Evolutionary conservation across 2,113 vertebrate species (phyloP), one percentile per base, ranked within the genome.

Genomic region (zebrafish (Danio rerio)): DNA sequence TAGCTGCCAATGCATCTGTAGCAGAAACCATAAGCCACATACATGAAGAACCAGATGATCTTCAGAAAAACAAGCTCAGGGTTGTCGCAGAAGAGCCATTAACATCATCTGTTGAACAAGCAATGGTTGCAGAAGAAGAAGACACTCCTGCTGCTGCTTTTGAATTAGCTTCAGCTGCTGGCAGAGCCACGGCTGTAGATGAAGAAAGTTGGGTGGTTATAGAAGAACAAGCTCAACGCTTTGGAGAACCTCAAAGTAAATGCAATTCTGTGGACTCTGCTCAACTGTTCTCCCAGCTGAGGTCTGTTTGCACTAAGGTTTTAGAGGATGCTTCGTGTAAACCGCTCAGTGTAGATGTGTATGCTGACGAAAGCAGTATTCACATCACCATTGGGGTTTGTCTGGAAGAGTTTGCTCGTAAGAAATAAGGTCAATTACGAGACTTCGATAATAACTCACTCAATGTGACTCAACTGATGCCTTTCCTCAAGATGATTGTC

Each of bases 311-410:
- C 50, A 53, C 50, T 15, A 77, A 82, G 11, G 70, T 65, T 53
- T 63, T 89, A 59, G 75, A 65, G 52, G 77, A 87, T 18, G 87
- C 85, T 7, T 52, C 18, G 0, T 83, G 58, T 7, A 61, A 42
- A 4, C 79, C 81, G 2, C 9, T 13, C 65, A 80, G 9, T 71
- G 61, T 87, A 11, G 59, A 79, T 16, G 61, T 82, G 0, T 55
- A 74, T 68, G 81, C 74, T 50, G 4, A 40, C 0, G 52, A 65
- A 53, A 21, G 78, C 59, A 49, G 13, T 12, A 83, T 89, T 52
- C 84, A 61, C 9, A 10, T 89, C 9, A 76, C n/a, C n/a, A 83
- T 89, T 12, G 59, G 86, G 7, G 21, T 91, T 42, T 4, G 13
- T 31, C 63, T 58, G 12, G 52, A 80, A 62, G 70, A 78, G 55